Conservation (phyloP, 2,888 invertebrate genomes). For the Drosophila cognata region DNA sequence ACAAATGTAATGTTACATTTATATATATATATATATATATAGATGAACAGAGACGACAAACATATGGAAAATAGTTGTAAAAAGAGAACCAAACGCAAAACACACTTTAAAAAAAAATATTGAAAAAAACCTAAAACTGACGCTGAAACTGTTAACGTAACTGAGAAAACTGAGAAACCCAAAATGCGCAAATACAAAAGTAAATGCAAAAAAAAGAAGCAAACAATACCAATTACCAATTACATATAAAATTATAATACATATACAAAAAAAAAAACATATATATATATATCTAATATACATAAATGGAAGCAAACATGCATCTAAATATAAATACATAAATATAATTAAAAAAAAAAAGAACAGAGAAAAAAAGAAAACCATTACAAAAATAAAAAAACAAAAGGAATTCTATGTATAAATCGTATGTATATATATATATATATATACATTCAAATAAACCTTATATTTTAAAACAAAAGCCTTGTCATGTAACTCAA, state of each 20-base stretch:
- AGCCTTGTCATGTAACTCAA: constrained; percentile 1
- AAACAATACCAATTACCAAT: constrained; percentile 58
- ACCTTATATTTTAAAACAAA: constrained; percentile 62
- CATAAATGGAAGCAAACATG: constrained; percentile 45
- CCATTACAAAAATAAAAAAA: constrained; percentile 19
- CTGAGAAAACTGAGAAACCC: constrained; percentile 37
- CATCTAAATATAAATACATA: constrained; percentile 38
- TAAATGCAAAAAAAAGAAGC: constrained; percentile 37
- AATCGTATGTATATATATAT: constrained; percentile 55
- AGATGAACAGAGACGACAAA: constrained; percentile 38
- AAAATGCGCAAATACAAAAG: constrained; percentile 48
- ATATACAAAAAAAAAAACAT: constrained; percentile 37
- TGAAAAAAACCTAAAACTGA: constrained; percentile 40
- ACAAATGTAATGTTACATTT: constrained; percentile 2
- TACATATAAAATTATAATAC: constrained; percentile 31
- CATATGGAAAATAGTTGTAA: constrained; percentile 20
- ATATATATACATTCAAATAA: constrained; percentile 72
- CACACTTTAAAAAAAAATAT: constrained; percentile 21
- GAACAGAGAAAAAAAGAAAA: constrained; percentile 11
- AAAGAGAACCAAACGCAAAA: constrained; percentile 42
- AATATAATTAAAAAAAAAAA: constrained; percentile 33
- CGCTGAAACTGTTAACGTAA: constrained; percentile 57
- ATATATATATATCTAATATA: constrained; percentile 57
- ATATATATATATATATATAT: constrained; percentile 31
- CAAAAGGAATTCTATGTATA: constrained; percentile 61